Base-by-base conservation (phyloP, 2,888 invertebrate genomes). In the Polyommatus icarus region DNA sequence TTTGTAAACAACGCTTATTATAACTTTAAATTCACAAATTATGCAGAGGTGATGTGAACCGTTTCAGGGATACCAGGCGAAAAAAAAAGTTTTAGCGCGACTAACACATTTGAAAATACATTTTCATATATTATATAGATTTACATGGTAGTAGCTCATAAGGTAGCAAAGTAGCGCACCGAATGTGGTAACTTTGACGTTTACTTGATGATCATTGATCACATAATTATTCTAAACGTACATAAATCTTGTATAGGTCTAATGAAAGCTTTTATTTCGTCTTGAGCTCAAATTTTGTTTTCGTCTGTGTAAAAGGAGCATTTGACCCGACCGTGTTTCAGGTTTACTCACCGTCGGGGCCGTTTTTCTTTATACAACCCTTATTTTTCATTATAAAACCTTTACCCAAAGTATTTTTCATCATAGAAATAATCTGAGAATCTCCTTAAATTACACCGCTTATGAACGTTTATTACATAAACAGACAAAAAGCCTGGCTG, bases 341-440 rank as follows among this genome's bases (percentile, higher is more conserved):
- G 72, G n/a, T 20, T 73, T 73, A 46, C 73, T 24, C 46, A 46
- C 46, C 73, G 73, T 46, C 46, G 20, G 24, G n/a, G 73, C 24
- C 46, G 73, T 73, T 73, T 73, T 73, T 73, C 73, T 46, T 73
- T 73, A 67, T 67, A 73, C 73, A 73, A 73, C 73, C 73, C 73
- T 73, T 73, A 73, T 73, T 75, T 75, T 75, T 54, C 75, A 75
- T 75, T 54, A 75, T 29, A 54, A 75, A 73, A 73, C 54, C 24
- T 75, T 75, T 75, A 75, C 46, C 54, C 54, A 32, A 29, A 75
- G 29, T 75, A 75, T 75, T 75, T 73, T 75, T 75, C 75, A 75
- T 75, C 54, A 54, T 73, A 73, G 46, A 46, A 73, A 73, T 75
- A 20, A 50, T 54, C 46, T 50, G 50, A 24, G 50, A 75, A 75